phyloP scores from a whole-genome alignment of 2,888 invertebrate genomes.

The Cephus nigrinus region DNA sequence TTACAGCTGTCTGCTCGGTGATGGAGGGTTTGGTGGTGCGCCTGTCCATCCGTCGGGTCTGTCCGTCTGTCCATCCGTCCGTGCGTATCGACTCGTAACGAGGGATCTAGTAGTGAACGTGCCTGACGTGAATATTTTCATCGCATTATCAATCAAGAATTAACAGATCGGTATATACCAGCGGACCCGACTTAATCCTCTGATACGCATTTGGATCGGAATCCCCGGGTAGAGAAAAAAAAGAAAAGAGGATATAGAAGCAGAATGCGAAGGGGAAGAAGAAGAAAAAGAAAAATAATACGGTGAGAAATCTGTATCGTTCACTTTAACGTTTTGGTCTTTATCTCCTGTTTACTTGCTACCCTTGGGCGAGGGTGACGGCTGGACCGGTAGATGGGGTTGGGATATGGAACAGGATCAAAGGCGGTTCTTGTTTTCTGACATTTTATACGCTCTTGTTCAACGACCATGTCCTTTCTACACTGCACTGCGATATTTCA shows the following conservation, averaged over 20 bases:
- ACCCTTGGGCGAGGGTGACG: neutral
- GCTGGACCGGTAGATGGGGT: neutral
- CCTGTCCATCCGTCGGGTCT: slow-evolving; percentile 1
- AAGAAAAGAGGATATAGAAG: neutral
- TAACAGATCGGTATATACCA: slow-evolving; percentile 12
- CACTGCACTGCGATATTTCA: neutral
- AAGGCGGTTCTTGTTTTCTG: neutral
- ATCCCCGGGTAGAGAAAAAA: neutral
- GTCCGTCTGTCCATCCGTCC: slow-evolving; percentile 6
- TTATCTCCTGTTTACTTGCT: neutral
- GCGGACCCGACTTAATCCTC: neutral
- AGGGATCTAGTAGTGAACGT: slow-evolving; percentile 5
- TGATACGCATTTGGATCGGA: neutral
- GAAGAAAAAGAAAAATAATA: neutral
- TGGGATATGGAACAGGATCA: neutral
- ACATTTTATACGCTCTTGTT: neutral
- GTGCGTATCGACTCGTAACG: slow-evolving; percentile 2
- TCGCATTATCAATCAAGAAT: slow-evolving; percentile 23
- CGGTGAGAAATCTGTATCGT: neutral
- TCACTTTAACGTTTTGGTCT: neutral
- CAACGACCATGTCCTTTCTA: neutral
- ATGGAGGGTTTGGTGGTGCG: slow-evolving; percentile 12
- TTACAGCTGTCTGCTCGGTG: slow-evolving; percentile 22
- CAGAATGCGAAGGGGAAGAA: neutral
- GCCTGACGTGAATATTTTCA: slow-evolving; percentile 21